Conservation (phyloP, 2,888 invertebrate species). For the Scrobipalpa atriplicella region DNA sequence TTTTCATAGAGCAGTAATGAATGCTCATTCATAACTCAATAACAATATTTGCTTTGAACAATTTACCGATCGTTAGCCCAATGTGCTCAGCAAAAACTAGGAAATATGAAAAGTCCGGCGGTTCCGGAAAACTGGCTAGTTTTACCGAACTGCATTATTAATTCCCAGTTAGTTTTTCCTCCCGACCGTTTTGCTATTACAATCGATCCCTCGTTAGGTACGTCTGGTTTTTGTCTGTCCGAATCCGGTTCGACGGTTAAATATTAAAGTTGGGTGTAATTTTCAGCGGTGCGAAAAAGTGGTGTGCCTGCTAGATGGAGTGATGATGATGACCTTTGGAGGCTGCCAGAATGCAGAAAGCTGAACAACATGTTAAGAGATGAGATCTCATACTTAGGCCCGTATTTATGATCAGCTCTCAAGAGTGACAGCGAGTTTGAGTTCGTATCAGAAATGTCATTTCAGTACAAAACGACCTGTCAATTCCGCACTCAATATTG, state of each 20-base stretch:
- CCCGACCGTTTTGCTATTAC: conserved; percentile 52
- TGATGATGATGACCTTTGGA: no score
- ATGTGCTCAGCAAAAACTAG: conserved; percentile 3
- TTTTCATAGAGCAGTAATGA: background rate
- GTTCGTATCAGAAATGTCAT: no score
- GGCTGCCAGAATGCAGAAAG: no score
- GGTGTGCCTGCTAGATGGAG: no score
- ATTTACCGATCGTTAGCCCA: conserved; percentile 6
- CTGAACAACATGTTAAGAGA: no score
- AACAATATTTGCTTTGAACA: conserved; percentile 15
- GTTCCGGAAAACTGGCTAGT: conserved; percentile 38
- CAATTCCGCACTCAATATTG: no score
- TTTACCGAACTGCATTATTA: conserved; percentile 55
- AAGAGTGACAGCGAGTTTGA: no score
- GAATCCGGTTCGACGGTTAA: conserved; percentile 42
- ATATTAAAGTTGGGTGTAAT: conserved; percentile 28
- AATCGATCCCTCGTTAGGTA: conserved; percentile 62
- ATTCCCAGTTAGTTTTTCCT: conserved; percentile 63
- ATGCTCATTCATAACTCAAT: no score
- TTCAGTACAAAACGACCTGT: no score
- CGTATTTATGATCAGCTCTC: no score
- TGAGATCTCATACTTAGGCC: no score
- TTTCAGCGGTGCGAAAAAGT: background rate
- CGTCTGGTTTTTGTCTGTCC: conserved; percentile 48
- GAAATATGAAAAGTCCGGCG: conserved; percentile 14